Evolutionary conservation across 2,113 vertebrate species (phyloP).

Genomic region (Nerophis lumbriciformis): DNA sequence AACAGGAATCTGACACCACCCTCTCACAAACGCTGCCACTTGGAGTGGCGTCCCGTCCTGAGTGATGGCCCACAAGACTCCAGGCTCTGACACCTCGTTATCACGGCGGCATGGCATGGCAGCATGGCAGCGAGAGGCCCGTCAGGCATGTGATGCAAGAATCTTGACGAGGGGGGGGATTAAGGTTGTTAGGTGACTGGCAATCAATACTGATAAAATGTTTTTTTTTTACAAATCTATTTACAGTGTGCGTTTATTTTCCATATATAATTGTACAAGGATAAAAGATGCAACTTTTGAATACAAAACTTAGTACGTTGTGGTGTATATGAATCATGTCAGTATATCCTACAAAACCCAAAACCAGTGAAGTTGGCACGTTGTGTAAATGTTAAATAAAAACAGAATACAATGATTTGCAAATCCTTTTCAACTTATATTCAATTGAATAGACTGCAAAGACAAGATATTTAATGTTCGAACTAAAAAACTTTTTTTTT

Average conservation of each 20-base stretch:
- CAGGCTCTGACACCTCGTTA: slow-evolving; percentile 87
- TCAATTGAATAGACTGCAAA: too few species aligned
- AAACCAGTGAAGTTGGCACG: too few species aligned
- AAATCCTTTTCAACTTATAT: too few species aligned
- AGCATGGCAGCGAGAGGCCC: slow-evolving; percentile 53
- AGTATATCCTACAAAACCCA: too few species aligned
- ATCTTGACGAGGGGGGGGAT: slow-evolving; percentile 34
- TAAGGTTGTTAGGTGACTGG: slow-evolving; percentile 36
- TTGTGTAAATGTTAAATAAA: too few species aligned
- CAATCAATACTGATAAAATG: slow-evolving; percentile 2
- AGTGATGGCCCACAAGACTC: slow-evolving; percentile 78
- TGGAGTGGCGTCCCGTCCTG: slow-evolving; percentile 69
- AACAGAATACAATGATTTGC: too few species aligned
- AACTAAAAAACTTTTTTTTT: too few species aligned
- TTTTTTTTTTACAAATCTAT: not conserved
- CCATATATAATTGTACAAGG: not conserved
- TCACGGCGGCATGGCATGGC: slow-evolving; percentile 64
- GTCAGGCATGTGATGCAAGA: slow-evolving; percentile 71
- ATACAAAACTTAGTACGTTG: not conserved
- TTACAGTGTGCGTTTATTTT: slow-evolving; percentile 4
- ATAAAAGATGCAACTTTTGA: not conserved
- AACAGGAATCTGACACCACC: slow-evolving; percentile 74
- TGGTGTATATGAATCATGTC: too few species aligned
- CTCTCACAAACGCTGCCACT: slow-evolving; percentile 65
- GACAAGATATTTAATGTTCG: too few species aligned